A percentile compares a stretch with the other conserved stretches of the same genome.
These are phyloP conservation scores for Enteromius mattozi DNA, from an alignment of 2,797 vertebrate genomes.

Conservation along the genomic window DNA sequence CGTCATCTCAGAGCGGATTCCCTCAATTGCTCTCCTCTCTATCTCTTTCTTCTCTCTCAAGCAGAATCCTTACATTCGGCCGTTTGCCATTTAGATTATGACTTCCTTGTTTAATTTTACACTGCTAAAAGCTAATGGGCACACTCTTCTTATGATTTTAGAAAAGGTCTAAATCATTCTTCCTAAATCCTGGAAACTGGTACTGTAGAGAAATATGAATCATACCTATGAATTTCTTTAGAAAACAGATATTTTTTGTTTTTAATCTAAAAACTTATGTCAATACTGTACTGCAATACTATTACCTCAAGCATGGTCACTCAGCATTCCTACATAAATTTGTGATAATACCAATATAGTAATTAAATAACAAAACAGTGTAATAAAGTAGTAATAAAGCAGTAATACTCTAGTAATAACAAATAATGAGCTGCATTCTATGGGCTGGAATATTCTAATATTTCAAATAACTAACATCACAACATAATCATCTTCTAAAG, in stretches of 20 bases:
- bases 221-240: not conserved
- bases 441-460: not conserved
- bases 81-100: slow-evolving; percentile 21
- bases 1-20: slow-evolving; percentile 26
- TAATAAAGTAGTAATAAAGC: not conserved
- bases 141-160: not conserved
- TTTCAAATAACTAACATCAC: not conserved
- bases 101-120: not conserved
- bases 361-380: not conserved
- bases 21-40: slow-evolving; percentile 2
- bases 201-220: not conserved
- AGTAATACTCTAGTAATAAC: not conserved
- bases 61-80: not conserved
- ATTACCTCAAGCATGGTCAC: not conserved
- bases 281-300: not conserved
- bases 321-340: not conserved
- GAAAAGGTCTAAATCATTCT: not conserved
- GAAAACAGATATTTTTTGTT: not conserved
- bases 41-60: not conserved
- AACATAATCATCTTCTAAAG: slow-evolving; percentile 10
- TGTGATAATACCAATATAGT: not conserved
- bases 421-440: not conserved
- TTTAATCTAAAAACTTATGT: not conserved
- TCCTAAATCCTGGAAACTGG: not conserved
- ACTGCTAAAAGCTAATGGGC: not conserved